Evolutionary conservation across 2,888 invertebrate genomes (phyloP).

Genomic region (Macaria liturata): DNA sequence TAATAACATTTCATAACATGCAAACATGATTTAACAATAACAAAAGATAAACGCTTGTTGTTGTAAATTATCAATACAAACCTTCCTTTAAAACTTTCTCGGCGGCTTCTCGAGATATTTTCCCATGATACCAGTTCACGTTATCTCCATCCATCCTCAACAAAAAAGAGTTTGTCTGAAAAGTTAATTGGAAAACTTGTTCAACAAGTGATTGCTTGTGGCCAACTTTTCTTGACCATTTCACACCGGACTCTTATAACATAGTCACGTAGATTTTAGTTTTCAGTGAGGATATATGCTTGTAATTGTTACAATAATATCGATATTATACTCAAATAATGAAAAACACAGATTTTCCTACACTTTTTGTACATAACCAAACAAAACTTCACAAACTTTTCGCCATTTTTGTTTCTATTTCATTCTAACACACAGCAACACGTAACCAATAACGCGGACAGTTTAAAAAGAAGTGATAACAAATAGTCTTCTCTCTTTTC

Average conservation of each 20-base stretch:
- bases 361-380: conserved; percentile 29
- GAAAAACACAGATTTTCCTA: conserved; percentile 6
- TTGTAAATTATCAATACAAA: conserved; percentile 48
- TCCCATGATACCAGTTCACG: conserved; percentile 93
- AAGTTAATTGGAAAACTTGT: conserved; percentile 71
- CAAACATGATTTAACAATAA: conserved; percentile 32
- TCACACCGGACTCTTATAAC: conserved; percentile 36
- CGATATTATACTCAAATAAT: background rate
- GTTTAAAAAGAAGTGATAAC: conserved; percentile 23
- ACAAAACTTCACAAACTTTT: conserved; percentile 50
- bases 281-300: background rate
- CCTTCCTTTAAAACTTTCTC: conserved; percentile 88
- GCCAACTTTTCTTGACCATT: conserved; percentile 59
- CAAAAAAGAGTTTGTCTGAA: conserved; percentile 83
- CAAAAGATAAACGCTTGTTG: conserved; percentile 37
- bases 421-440: conserved; percentile 59
- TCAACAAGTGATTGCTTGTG: conserved; percentile 65
- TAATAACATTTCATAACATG: conserved; percentile 19
- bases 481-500: conserved; percentile 29
- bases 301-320: background rate
- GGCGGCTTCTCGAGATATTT: conserved; percentile 88
- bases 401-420: conserved; percentile 64
- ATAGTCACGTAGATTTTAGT: background rate
- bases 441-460: conserved; percentile 32
- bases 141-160: conserved; percentile 89